Conservation (phyloP, 2,888 invertebrate species). For the Aleiodes leptofemur region DNA sequence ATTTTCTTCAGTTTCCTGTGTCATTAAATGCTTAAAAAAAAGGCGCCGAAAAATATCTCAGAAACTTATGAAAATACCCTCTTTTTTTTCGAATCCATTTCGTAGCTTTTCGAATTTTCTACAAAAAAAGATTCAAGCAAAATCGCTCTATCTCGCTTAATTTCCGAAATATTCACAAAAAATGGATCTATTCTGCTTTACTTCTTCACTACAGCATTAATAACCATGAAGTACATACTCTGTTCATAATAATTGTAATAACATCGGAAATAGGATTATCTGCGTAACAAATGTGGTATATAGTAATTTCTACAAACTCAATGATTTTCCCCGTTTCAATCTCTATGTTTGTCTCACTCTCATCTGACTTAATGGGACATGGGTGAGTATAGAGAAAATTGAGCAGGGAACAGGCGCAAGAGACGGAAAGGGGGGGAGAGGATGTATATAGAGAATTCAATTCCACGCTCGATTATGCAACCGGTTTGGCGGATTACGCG, state of each 20-base stretch:
- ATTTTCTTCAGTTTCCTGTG: too few relatives aligned
- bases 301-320: constrained; percentile 27
- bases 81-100: too few relatives aligned
- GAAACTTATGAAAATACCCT: too few relatives aligned
- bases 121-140: too few relatives aligned
- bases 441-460: constrained; percentile 64
- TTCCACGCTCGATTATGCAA: constrained; percentile 73
- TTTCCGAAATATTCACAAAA: too few relatives aligned
- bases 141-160: too few relatives aligned
- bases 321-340: constrained; percentile 5
- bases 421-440: not conserved
- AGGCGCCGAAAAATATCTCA: too few relatives aligned
- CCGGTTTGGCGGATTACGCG: constrained; percentile 58
- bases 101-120: too few relatives aligned
- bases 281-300: not conserved
- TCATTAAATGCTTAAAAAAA: too few relatives aligned
- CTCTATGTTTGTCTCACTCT: constrained; percentile 4
- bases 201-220: too few relatives aligned
- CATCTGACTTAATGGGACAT: constrained; percentile 33
- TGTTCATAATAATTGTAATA: constrained; percentile 16
- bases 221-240: too few relatives aligned
- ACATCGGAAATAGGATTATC: constrained; percentile 7
- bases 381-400: not conserved
- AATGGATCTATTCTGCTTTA: too few relatives aligned
- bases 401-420: not conserved